Percentiles rank a stretch among this genome's conserved stretches.
Evolutionary conservation across 1,140 invertebrate species (phyloP).

Genomic region (Cecropterus lyciades): DNA sequence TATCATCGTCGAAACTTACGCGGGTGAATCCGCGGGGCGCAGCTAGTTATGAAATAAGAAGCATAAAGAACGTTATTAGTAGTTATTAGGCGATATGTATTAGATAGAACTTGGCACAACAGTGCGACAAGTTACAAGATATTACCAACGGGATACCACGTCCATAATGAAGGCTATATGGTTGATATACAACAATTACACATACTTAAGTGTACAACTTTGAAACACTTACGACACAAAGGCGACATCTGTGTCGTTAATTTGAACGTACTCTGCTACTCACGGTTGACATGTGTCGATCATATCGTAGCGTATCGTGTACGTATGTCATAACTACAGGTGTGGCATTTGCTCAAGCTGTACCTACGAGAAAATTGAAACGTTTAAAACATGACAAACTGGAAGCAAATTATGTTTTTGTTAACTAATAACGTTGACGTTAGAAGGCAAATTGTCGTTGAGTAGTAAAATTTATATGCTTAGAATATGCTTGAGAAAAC

Average conservation of each 20-base stretch:
- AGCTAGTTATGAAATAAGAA: too few species aligned
- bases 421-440: neutral
- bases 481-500: too few species aligned
- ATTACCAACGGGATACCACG: too few species aligned
- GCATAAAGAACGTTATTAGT: too few species aligned
- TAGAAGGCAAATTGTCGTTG: neutral
- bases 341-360: slow-evolving; percentile 6
- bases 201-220: neutral
- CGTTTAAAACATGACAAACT: slow-evolving; percentile 12
- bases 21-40: too few species aligned
- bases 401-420: slow-evolving; percentile 7
- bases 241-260: slow-evolving; percentile 11
- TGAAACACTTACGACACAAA: slow-evolving; percentile 5
- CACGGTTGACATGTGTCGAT: slow-evolving; percentile 11
- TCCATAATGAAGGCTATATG: too few species aligned
- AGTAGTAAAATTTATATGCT: neutral
- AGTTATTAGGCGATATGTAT: too few species aligned
- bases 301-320: slow-evolving; percentile 16
- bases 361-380: slow-evolving; percentile 18
- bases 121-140: too few species aligned
- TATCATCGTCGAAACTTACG: too few species aligned
- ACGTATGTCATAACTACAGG: slow-evolving; percentile 13
- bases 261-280: slow-evolving; percentile 4
- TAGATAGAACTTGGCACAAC: too few species aligned
- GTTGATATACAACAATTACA: too few species aligned